Percentiles rank a stretch among this genome's conserved stretches.
phyloP scores from a whole-genome alignment of 2,113 vertebrate species.

The Albula glossodonta region DNA sequence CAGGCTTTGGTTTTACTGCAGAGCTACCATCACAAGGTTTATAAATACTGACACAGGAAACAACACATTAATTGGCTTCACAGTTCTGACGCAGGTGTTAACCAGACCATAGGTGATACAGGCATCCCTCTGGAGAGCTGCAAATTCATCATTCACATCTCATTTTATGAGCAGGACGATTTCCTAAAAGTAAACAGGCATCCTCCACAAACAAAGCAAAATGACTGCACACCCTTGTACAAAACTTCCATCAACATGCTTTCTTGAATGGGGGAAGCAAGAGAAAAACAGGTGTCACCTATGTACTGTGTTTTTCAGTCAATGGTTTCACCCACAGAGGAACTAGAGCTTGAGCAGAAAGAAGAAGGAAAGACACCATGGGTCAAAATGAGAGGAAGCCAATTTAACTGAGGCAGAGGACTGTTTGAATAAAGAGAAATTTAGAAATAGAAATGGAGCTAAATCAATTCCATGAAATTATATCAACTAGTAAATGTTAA shows the following conservation, averaged over 20 bases:
- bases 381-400: neutral
- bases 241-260: neutral
- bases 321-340: neutral
- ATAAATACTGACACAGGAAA: neutral
- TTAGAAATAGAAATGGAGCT: neutral
- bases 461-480: too few species aligned
- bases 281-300: neutral
- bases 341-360: conserved; percentile 18
- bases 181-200: neutral
- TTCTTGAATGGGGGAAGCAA: neutral
- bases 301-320: neutral
- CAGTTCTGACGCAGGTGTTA: neutral
- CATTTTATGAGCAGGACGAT: neutral
- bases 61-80: neutral
- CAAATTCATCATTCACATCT: neutral
- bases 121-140: neutral
- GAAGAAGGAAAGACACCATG: conserved; percentile 19
- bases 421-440: neutral
- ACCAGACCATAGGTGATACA: neutral
- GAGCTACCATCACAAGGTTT: neutral
- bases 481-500: too few species aligned
- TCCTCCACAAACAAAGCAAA: neutral
- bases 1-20: neutral
- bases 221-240: neutral
- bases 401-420: neutral